Conservation (phyloP, 1,140 invertebrate species). For the Atta texana region DNA sequence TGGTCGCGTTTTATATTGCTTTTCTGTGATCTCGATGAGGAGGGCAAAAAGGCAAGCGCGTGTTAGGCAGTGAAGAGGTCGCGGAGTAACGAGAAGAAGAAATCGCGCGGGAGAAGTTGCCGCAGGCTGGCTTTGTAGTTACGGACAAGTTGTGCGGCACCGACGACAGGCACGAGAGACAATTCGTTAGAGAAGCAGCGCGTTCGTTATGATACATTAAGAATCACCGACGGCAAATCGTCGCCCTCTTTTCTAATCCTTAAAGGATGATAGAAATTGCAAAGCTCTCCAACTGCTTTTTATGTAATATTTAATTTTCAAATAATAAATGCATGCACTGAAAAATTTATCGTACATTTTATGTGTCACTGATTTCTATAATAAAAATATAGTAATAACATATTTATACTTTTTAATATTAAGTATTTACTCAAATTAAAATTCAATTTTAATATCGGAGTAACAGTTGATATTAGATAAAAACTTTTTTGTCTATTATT, state of each 20-base stretch:
- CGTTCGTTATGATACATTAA: conserved; percentile 75
- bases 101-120: conserved; percentile 66
- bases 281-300: neutral
- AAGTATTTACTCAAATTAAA: neutral
- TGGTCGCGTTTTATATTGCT: conserved; percentile 72
- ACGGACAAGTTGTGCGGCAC: conserved; percentile 75
- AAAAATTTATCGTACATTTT: neutral
- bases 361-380: neutral
- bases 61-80: conserved; percentile 47
- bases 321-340: neutral
- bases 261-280: neutral
- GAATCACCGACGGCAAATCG: conserved; percentile 27
- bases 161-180: conserved; percentile 74
- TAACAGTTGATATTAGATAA: neutral
- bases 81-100: conserved; percentile 53
- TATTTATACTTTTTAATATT: neutral
- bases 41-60: conserved; percentile 63
- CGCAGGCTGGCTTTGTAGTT: conserved; percentile 77
- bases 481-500: neutral
- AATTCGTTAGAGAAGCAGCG: conserved; percentile 78
- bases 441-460: neutral
- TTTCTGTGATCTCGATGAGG: conserved; percentile 69
- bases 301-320: neutral
- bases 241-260: neutral
- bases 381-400: neutral